A percentile compares a stretch with the other conserved stretches of the same genome.
Evolutionary conservation across 2,797 vertebrate genomes (phyloP).

Genomic region (Esox masquinongy): DNA sequence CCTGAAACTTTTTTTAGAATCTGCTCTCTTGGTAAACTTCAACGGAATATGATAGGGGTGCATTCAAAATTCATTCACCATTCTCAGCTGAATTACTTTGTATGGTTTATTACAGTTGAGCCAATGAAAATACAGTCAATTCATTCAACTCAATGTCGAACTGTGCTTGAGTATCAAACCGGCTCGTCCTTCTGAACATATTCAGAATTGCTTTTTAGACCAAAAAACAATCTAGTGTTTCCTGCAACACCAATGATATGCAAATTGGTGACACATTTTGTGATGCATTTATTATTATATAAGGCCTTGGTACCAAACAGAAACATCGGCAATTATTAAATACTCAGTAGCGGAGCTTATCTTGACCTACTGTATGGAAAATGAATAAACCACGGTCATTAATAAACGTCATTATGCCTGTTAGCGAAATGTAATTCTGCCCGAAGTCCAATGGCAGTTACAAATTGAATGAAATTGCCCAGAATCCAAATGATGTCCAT

Average conservation of each 20-base stretch:
- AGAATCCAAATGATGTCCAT: conserved; percentile 65
- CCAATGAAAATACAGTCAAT: conserved; percentile 25
- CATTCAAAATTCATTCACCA: neutral
- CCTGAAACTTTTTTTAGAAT: conserved; percentile 29
- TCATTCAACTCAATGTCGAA: neutral
- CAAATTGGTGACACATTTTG: neutral
- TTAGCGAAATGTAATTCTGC: conserved; percentile 72
- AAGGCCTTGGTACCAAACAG: conserved; percentile 18
- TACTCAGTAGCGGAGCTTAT: conserved; percentile 57
- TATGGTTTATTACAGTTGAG: conserved; percentile 14
- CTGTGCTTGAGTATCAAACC: neutral
- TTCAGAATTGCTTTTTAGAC: neutral
- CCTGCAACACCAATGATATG: neutral
- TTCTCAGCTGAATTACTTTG: neutral
- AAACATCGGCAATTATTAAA: conserved; percentile 64
- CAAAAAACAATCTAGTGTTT: neutral
- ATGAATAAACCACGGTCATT: conserved; percentile 70
- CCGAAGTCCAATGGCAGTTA: conserved; percentile 69
- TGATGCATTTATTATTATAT: neutral
- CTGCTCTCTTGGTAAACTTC: conserved; percentile 5
- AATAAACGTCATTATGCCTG: conserved; percentile 73
- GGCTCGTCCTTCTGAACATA: neutral
- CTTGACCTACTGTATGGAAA: conserved; percentile 68
- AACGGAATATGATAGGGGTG: neutral
- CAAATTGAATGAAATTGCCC: conserved; percentile 75